Base-by-base conservation (phyloP, 2,113 vertebrate genomes). In the Actenoides hombroni region DNA sequence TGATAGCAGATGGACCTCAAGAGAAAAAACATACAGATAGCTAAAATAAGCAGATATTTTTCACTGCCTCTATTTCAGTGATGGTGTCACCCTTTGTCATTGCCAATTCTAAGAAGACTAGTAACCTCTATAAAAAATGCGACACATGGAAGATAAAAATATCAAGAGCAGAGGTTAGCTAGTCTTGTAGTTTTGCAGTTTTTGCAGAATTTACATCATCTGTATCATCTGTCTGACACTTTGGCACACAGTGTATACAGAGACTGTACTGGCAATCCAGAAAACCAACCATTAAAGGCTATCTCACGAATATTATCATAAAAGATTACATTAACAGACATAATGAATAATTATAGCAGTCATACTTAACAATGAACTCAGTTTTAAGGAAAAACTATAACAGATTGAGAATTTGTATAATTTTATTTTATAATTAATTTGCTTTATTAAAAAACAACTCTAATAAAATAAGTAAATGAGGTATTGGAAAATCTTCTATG, bases 41-140 rank as follows among this genome's bases (percentile, higher is more conserved):
- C 85, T 96, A 94, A 97, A 94, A 95, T 90, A 85, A 90, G 90
- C 46, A 93, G 71, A 40, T 51, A 92, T 78, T 91, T 96, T 90
- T 90, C 63, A 83, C n/a, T 14, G 4, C 31, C 6, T 31, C 78
- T 91, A 5, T 87, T 93, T 93, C 11, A 28, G 68, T 49, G 79
- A 83, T 67, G 54, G 91, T 87, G 74, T 94, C 85, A 96, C 29
- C 40, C 51, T 92, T 74, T 76, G 54, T 40, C 93, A 88, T 9
- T 91, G 59, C 63, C 79, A 96, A 83, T 85, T 77, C 68, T 86
- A 94, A 63, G 11, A 83, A 93, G 74, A 90, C 68, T 42, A 69
- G 83, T 88, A 77, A 88, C 29, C 59, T 90, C 59, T 90, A 83
- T 64, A 60, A 83, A 86, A 96, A 94, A 12, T 14, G n/a, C 4